Conservation (phyloP, 1,140 invertebrate genomes). For the Hydropsyche tenuis region DNA sequence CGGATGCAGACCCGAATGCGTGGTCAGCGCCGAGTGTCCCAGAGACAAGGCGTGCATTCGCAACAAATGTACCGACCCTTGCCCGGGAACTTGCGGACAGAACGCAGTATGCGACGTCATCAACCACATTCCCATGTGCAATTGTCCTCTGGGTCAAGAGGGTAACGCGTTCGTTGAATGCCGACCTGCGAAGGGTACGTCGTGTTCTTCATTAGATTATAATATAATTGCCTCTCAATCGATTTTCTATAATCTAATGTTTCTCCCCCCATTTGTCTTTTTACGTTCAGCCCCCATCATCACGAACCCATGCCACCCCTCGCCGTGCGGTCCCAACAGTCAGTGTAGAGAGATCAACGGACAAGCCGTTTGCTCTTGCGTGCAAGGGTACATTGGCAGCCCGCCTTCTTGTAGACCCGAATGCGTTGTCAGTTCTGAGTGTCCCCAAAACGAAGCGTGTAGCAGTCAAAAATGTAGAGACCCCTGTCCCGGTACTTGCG, state of each 20-base stretch:
- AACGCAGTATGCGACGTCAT: constrained; percentile 69
- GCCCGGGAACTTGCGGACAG: constrained; percentile 70
- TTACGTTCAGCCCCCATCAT: constrained; percentile 55
- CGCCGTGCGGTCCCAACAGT: constrained; percentile 68
- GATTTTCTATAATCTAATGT: too few relatives aligned
- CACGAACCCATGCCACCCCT: constrained; percentile 65
- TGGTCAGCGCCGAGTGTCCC: constrained; percentile 72
- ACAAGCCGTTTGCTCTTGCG: constrained; percentile 68
- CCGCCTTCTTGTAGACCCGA: constrained; percentile 69
- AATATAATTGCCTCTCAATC: too few relatives aligned
- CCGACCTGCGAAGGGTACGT: constrained; percentile 58
- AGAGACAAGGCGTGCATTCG: constrained; percentile 71
- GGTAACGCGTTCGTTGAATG: constrained; percentile 76
- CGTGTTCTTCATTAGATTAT: constrained; percentile 16
- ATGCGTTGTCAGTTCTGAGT: constrained; percentile 67
- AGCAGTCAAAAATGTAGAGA: constrained; percentile 69
- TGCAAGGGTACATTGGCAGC: constrained; percentile 67
- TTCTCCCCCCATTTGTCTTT: neutral
- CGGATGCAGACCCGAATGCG: constrained; percentile 74
- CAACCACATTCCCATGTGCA: constrained; percentile 71
- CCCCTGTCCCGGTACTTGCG: constrained; percentile 70
- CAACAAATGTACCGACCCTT: constrained; percentile 76
- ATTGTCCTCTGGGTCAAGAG: constrained; percentile 69
- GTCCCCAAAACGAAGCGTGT: constrained; percentile 64
- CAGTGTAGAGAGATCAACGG: constrained; percentile 70